phyloP scores from a whole-genome alignment of 2,797 vertebrate species.

The Paedocypris micromegethes region DNA sequence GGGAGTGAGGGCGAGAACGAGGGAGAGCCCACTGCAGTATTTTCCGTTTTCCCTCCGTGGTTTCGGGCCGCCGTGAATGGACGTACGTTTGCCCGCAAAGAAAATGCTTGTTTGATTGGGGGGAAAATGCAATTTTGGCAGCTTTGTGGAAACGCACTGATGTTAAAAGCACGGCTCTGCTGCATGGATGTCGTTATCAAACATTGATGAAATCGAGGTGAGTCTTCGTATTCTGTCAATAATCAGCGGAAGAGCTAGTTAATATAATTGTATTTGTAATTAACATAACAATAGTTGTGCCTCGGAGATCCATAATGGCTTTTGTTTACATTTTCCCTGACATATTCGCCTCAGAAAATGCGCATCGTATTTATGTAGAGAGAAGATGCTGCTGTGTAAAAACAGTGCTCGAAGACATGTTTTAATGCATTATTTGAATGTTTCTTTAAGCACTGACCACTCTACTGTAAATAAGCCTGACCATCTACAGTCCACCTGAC shows the following conservation, averaged over 20 bases:
- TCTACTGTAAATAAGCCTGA: slow-evolving; percentile 9
- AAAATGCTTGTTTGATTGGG: not conserved
- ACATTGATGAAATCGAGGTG: slow-evolving; percentile 41
- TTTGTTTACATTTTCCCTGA: no score
- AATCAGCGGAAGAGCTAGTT: no score
- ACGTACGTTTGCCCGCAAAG: slow-evolving; percentile 15
- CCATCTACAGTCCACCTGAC: not conserved
- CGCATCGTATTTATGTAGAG: not conserved
- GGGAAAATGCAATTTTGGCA: slow-evolving; percentile 16
- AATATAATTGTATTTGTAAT: no score
- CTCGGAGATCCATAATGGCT: no score
- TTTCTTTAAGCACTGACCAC: not conserved
- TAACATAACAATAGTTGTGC: no score
- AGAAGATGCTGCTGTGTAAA: not conserved
- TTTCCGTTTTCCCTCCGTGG: slow-evolving; percentile 42
- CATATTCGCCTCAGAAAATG: no score
- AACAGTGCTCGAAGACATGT: not conserved
- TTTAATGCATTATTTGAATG: not conserved
- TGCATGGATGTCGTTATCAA: slow-evolving; percentile 29
- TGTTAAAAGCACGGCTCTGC: slow-evolving; percentile 21
- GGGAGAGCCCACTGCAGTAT: slow-evolving; percentile 74
- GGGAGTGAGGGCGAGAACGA: slow-evolving; percentile 38
- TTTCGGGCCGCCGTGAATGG: slow-evolving; percentile 18
- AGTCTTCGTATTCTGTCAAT: slow-evolving; percentile 34
- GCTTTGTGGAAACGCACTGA: slow-evolving; percentile 5